phyloP scores from a whole-genome alignment of 2,888 invertebrate genomes.

The Mechanitis mazaeus region DNA sequence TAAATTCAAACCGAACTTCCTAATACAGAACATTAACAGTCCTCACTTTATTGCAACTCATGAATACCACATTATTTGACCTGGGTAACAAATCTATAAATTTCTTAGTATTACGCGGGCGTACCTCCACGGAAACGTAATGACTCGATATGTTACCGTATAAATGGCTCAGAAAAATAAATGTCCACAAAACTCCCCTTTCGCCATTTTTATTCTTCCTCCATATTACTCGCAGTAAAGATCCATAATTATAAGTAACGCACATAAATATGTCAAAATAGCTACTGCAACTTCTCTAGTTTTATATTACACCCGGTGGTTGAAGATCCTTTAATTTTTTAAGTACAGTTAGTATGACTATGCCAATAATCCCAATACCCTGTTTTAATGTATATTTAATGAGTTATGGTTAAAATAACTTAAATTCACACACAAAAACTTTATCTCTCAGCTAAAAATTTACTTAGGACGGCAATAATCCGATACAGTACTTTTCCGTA shows the following conservation, averaged over 20 bases:
- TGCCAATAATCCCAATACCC: neutral
- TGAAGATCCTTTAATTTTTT: too few species aligned
- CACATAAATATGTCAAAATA: neutral
- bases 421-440: neutral
- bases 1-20: too few species aligned
- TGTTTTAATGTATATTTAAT: too few species aligned
- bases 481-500: slow-evolving; percentile 29
- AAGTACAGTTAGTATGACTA: too few species aligned
- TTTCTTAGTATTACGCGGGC: slow-evolving; percentile 22
- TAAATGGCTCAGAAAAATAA: slow-evolving; percentile 39
- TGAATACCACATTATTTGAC: slow-evolving; percentile 6
- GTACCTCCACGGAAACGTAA: slow-evolving; percentile 27
- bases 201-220: slow-evolving; percentile 26
- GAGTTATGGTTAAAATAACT: too few species aligned
- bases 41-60: slow-evolving; percentile 4
- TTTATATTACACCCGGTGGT: too few species aligned
- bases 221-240: slow-evolving; percentile 12
- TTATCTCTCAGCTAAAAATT: slow-evolving; percentile 14
- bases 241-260: neutral
- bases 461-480: slow-evolving; percentile 27
- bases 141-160: slow-evolving; percentile 35
- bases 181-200: slow-evolving; percentile 29
- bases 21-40: slow-evolving; percentile 4
- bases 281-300: too few species aligned
- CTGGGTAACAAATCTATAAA: slow-evolving; percentile 20